Evolutionary conservation across 1,140 invertebrate genomes (phyloP).

Genomic region (Drosophila equinoxialis): DNA sequence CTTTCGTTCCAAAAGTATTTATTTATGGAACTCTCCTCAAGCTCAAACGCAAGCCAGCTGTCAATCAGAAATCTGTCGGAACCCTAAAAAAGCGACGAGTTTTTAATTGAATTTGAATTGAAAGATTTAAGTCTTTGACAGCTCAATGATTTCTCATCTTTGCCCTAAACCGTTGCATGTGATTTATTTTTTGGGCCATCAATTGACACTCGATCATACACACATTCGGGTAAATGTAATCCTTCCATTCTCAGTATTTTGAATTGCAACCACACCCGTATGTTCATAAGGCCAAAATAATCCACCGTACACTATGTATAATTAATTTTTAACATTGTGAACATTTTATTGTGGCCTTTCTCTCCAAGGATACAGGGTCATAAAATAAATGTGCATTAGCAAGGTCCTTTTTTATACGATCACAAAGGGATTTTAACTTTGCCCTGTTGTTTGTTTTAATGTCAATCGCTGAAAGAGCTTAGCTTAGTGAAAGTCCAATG

Average conservation of each 20-base stretch:
- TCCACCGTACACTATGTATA: not conserved
- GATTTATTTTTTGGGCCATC: constrained; percentile 10
- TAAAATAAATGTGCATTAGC: no score
- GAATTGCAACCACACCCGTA: not conserved
- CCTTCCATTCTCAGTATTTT: not conserved
- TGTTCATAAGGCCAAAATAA: not conserved
- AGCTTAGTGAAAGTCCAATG: no score
- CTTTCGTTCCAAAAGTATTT: not conserved
- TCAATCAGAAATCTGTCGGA: constrained; percentile 56
- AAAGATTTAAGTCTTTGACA: constrained; percentile 61
- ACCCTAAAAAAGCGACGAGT: constrained; percentile 33
- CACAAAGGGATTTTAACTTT: no score
- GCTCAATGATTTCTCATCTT: constrained; percentile 60
- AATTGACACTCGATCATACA: constrained; percentile 8
- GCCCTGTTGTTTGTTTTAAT: no score
- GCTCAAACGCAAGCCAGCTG: constrained; percentile 49
- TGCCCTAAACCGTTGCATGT: constrained; percentile 23
- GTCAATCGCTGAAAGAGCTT: no score
- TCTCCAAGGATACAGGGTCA: no score
- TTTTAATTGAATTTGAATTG: constrained; percentile 72
- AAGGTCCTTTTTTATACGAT: no score
- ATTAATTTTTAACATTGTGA: no score
- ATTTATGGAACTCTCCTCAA: constrained; percentile 32
- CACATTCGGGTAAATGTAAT: not conserved
- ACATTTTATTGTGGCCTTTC: no score